A percentile compares a stretch with the other conserved stretches of the same genome.
These are phyloP conservation scores for Dicyrtoma fusca DNA, from an alignment of 2,888 invertebrate genomes.

Conservation along the genomic window DNA sequence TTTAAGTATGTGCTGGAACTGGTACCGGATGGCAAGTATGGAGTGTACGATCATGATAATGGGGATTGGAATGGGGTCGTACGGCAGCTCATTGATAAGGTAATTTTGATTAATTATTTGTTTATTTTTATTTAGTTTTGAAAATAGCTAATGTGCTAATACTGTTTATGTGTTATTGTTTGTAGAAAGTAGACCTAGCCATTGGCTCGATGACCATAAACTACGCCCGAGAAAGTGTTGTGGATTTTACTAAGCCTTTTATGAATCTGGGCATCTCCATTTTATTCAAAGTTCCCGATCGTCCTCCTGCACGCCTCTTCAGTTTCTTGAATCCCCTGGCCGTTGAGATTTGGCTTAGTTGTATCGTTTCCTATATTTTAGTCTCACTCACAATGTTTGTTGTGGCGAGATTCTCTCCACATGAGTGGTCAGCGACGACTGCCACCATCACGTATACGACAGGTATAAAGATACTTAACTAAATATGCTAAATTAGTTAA, in stretches of 20 bases:
- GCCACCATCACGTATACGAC: conserved; percentile 66
- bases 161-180: neutral
- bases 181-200: conserved; percentile 88
- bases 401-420: conserved; percentile 94
- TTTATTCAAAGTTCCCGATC: conserved; percentile 76
- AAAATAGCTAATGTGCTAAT: neutral
- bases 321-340: conserved; percentile 96
- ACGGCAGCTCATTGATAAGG: conserved; percentile 70
- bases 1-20: conserved; percentile 83
- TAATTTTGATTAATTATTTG: conserved; percentile 33
- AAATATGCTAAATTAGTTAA: no score
- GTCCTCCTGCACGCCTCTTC: conserved; percentile 83
- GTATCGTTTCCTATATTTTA: conserved; percentile 75
- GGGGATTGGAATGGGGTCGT: conserved; percentile 91
- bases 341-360: conserved; percentile 92
- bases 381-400: conserved; percentile 93
- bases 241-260: conserved; percentile 98
- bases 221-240: conserved; percentile 74
- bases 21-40: conserved; percentile 89
- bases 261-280: conserved; percentile 99
- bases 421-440: conserved; percentile 74
- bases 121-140: neutral
- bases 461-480: no score
- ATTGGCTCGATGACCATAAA: conserved; percentile 98
- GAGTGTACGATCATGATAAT: conserved; percentile 81